Evolutionary conservation across 2,888 invertebrate species (phyloP).

Genomic region (Aricia artaxerxes): DNA sequence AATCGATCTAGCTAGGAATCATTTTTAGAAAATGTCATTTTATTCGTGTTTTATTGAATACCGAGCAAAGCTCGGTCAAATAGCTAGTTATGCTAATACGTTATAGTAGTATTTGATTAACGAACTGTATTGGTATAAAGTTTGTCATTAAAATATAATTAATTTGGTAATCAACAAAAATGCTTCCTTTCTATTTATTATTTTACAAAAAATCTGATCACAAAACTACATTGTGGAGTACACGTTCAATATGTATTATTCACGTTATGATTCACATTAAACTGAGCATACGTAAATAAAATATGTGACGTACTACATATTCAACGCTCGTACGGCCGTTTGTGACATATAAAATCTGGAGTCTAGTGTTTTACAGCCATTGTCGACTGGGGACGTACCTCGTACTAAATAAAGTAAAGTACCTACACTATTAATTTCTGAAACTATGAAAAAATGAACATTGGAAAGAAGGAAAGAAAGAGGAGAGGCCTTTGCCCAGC

Average conservation of each 20-base stretch:
- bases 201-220: neutral
- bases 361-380: neutral
- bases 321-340: constrained; percentile 1
- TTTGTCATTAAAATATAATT: too few relatives aligned
- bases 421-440: neutral
- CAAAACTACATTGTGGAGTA: neutral
- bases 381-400: neutral
- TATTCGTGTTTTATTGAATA: too few relatives aligned
- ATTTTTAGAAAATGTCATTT: too few relatives aligned
- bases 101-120: neutral
- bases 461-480: too few relatives aligned
- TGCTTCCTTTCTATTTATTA: neutral
- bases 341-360: neutral
- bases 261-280: neutral
- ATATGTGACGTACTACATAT: neutral
- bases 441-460: neutral
- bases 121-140: neutral
- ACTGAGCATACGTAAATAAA: neutral
- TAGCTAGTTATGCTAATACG: too few relatives aligned
- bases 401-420: neutral
- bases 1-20: too few relatives aligned
- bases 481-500: too few relatives aligned
- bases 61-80: too few relatives aligned
- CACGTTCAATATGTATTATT: neutral
- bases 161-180: neutral